Percentiles rank a stretch among this genome's conserved stretches.
These are phyloP conservation scores for Coptodon bakossiorum DNA, from an alignment of 2,113 vertebrate species.

Conservation along the genomic window DNA sequence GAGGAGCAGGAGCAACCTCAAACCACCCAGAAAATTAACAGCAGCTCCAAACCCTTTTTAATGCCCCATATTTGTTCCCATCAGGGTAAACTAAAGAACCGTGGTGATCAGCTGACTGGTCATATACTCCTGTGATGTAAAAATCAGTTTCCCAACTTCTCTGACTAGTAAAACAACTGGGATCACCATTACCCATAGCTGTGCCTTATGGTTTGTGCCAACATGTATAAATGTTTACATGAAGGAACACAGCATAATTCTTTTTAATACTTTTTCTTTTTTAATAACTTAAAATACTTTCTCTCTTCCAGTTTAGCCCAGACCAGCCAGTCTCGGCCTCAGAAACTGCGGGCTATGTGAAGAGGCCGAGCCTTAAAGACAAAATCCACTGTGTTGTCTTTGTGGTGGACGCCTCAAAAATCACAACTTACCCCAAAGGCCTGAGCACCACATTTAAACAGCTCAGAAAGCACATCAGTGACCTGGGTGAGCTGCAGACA, in stretches of 20 bases:
- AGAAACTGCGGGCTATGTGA: constrained; percentile 54
- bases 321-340: constrained; percentile 27
- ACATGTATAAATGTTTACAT: accelerated
- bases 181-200: neutral
- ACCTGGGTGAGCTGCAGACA: constrained; percentile 55
- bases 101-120: neutral
- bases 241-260: accelerated
- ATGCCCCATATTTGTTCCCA: accelerated
- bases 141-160: neutral
- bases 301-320: constrained; percentile 45
- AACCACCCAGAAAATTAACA: neutral
- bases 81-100: neutral
- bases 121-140: neutral
- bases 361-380: constrained; percentile 44
- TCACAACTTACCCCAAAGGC: constrained; percentile 38
- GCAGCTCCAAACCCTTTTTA: neutral
- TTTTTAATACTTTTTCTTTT: neutral
- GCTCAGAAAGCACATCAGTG: constrained; percentile 65
- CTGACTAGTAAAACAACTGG: accelerated
- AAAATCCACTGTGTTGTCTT: constrained; percentile 71
- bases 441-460: constrained; percentile 43
- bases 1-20: neutral
- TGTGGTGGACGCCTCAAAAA: constrained; percentile 55
- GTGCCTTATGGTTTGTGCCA: neutral
- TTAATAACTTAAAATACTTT: neutral